A percentile compares a stretch with the other conserved stretches of the same genome.
Evolutionary conservation across 2,797 vertebrate genomes (phyloP).

Genomic region (Enteromius mattozi): DNA sequence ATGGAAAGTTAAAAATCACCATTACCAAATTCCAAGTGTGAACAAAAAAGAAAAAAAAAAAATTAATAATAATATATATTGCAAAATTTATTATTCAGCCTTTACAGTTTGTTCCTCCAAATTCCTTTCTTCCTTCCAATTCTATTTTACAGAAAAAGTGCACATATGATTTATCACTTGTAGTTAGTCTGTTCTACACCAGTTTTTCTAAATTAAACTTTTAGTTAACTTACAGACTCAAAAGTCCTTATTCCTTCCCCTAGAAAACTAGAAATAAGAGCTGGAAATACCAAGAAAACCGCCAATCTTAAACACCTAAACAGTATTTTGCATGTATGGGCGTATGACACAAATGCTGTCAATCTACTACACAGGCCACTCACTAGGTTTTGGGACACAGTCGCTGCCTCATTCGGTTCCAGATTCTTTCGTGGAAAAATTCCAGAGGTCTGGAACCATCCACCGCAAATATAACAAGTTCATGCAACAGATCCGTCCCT

Average conservation of each 20-base stretch:
- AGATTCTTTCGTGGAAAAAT: conserved; percentile 60
- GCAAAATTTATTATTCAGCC: not conserved
- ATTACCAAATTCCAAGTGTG: not conserved
- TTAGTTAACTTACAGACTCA: not conserved
- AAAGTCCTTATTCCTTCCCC: not conserved
- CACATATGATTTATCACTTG: not conserved
- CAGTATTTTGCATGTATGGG: not conserved
- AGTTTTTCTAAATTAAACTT: not conserved
- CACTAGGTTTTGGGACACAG: not conserved
- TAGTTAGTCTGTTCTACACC: not conserved
- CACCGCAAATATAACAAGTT: conserved; percentile 70
- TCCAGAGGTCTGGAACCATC: conserved; percentile 65
- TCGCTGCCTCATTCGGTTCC: not conserved
- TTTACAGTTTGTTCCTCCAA: not conserved
- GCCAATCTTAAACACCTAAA: not conserved
- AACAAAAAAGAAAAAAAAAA: not conserved
- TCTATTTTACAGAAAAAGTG: too few relatives aligned
- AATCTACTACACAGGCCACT: not conserved
- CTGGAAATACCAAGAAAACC: not conserved
- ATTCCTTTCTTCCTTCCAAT: too few relatives aligned
- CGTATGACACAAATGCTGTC: not conserved
- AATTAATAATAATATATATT: too few relatives aligned
- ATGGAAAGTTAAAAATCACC: not conserved
- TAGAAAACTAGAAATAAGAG: not conserved
- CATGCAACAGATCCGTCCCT: conserved; percentile 63